Percentiles rank a stretch among this genome's conserved stretches.
These are phyloP conservation scores for Anthoptus insignis DNA, from an alignment of 2,888 invertebrate genomes.

Conservation along the genomic window DNA sequence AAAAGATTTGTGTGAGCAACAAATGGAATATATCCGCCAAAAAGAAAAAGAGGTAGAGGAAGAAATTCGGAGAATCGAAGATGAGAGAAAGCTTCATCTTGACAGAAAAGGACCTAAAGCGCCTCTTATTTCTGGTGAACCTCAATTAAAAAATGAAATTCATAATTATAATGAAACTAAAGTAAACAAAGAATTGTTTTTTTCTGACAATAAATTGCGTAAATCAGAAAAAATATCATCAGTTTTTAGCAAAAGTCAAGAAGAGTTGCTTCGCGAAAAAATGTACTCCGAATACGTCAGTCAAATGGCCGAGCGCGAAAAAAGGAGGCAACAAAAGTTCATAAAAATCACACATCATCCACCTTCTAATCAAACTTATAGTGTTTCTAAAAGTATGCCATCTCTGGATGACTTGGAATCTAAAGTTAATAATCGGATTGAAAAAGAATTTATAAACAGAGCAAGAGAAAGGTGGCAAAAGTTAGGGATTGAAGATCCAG, in stretches of 20 bases:
- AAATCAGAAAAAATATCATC: conserved; percentile 65
- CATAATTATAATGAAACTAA: conserved; percentile 69
- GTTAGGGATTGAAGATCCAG: conserved; percentile 89
- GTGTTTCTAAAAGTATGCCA: conserved; percentile 73
- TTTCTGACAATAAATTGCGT: conserved; percentile 46
- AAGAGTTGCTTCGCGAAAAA: conserved; percentile 91
- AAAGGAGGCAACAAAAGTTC: conserved; percentile 92
- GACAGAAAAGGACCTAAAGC: conserved; percentile 69
- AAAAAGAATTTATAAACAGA: conserved; percentile 92
- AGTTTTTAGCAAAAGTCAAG: conserved; percentile 88
- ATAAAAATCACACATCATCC: conserved; percentile 91
- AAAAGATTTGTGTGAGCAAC: conserved; percentile 88
- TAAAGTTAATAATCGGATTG: conserved; percentile 86
- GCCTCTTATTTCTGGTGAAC: conserved; percentile 62
- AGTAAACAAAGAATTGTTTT: conserved; percentile 69
- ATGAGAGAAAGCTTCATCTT: conserved; percentile 70
- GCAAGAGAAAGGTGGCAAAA: conserved; percentile 91
- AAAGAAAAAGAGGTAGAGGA: conserved; percentile 90
- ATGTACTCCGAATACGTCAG: conserved; percentile 95
- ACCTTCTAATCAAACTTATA: conserved; percentile 53
- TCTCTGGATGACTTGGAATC: conserved; percentile 67
- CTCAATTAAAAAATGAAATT: conserved; percentile 58
- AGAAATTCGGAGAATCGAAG: conserved; percentile 88
- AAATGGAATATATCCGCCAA: conserved; percentile 89
- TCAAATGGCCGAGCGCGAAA: conserved; percentile 92